These are phyloP conservation scores for Cydia strobilella DNA, from an alignment of 1,140 invertebrate genomes.

Conservation along the genomic window DNA sequence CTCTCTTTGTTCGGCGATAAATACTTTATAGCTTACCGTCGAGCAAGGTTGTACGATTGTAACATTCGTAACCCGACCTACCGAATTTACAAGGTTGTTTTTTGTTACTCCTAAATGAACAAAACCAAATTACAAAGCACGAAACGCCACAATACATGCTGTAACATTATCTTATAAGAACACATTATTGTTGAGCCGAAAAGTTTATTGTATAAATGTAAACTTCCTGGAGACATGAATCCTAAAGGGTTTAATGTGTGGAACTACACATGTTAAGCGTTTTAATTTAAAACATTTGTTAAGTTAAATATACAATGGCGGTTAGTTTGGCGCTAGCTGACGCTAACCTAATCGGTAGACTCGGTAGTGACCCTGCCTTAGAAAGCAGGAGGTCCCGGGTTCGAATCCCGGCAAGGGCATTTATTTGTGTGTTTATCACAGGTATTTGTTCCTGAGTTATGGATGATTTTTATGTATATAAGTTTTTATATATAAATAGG, in stretches of 20 bases:
- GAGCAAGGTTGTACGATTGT: constrained; percentile 29
- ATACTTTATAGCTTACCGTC: constrained; percentile 13
- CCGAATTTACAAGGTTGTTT: constrained; percentile 23
- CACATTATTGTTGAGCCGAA: background rate
- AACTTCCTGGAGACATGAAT: constrained; percentile 2
- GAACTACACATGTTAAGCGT: too few species aligned
- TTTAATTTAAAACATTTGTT: too few species aligned
- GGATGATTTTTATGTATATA: too few species aligned
- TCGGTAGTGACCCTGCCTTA: too few species aligned
- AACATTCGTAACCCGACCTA: constrained; percentile 25
- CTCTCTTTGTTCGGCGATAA: constrained; percentile 4
- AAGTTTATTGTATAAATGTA: background rate
- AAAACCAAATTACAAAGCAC: constrained; percentile 28
- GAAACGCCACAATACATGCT: constrained; percentile 15
- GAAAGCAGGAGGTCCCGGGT: too few species aligned
- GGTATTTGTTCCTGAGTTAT: too few species aligned
- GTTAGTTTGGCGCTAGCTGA: too few species aligned
- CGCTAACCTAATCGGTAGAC: too few species aligned
- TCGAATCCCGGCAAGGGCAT: too few species aligned
- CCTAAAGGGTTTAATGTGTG: background rate
- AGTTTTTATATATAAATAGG: too few species aligned
- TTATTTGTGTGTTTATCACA: too few species aligned
- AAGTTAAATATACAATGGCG: too few species aligned
- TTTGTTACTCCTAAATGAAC: constrained; percentile 30
- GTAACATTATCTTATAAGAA: constrained; percentile 14